Evolutionary conservation across 2,113 vertebrate species (phyloP).

Genomic region (Forbesichthys agassizii): DNA sequence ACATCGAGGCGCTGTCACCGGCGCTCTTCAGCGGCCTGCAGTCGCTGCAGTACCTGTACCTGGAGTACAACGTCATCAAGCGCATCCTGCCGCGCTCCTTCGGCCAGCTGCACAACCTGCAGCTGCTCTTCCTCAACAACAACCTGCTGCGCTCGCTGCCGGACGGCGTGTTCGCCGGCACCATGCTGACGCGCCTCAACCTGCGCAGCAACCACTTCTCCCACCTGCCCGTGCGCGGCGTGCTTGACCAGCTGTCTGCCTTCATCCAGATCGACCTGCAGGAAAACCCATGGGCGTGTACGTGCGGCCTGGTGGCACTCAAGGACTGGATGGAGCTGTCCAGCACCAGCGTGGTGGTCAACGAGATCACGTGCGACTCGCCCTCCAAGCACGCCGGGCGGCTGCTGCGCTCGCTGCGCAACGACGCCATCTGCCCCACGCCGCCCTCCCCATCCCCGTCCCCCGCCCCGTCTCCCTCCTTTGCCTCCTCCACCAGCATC

Average conservation of each 20-base stretch:
- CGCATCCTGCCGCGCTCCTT: slow-evolving; percentile 92
- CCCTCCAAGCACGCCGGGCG: slow-evolving; percentile 90
- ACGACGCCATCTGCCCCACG: slow-evolving; percentile 92
- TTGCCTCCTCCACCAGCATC: neutral
- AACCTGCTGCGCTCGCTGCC: slow-evolving; percentile 91
- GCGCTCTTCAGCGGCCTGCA: slow-evolving; percentile 90
- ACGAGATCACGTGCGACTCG: slow-evolving; percentile 95
- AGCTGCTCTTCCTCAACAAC: slow-evolving; percentile 96
- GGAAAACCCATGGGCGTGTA: slow-evolving; percentile 99
- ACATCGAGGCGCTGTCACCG: slow-evolving; percentile 90
- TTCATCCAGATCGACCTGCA: slow-evolving; percentile 99
- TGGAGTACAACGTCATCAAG: slow-evolving; percentile 99
- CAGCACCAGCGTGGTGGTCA: slow-evolving; percentile 90
- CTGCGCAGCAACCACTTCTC: slow-evolving; percentile 98
- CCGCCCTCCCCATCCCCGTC: slow-evolving; percentile 71
- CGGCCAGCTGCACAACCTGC: slow-evolving; percentile 88
- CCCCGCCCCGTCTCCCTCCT: slow-evolving; percentile 52
- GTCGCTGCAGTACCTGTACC: slow-evolving; percentile 94
- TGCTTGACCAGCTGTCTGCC: slow-evolving; percentile 95
- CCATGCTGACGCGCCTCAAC: slow-evolving; percentile 93
- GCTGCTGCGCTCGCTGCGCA: slow-evolving; percentile 89
- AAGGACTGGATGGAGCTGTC: slow-evolving; percentile 96
- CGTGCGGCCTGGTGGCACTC: slow-evolving; percentile 90
- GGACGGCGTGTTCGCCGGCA: slow-evolving; percentile 88
- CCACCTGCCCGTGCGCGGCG: slow-evolving; percentile 87